These are phyloP conservation scores for Euproctis similis DNA, from an alignment of 2,888 invertebrate species.

Conservation along the genomic window DNA sequence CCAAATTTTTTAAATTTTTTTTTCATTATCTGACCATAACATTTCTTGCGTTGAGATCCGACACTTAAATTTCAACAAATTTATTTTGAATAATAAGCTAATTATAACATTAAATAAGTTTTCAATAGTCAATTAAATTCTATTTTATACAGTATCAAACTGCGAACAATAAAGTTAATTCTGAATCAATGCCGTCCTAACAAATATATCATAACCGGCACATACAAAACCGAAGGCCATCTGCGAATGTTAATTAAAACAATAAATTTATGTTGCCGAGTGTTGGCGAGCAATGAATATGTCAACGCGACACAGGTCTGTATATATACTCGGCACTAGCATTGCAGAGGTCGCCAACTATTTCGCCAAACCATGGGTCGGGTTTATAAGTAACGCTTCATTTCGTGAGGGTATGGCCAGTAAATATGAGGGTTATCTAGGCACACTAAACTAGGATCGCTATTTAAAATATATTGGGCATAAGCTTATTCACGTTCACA, in stretches of 20 bases:
- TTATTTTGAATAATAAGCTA: no score
- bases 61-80: no score
- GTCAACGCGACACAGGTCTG: slow-evolving; percentile 45
- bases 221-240: slow-evolving; percentile 42
- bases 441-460: no score
- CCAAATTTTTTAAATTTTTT: no score
- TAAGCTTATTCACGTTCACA: no score
- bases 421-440: slow-evolving; percentile 16
- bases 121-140: no score
- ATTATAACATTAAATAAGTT: no score
- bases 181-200: slow-evolving; percentile 27
- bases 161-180: slow-evolving; percentile 6
- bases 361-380: slow-evolving; percentile 38
- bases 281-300: slow-evolving; percentile 54
- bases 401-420: slow-evolving; percentile 44
- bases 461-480: no score
- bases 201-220: slow-evolving; percentile 46
- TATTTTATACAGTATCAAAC: not conserved
- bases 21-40: no score
- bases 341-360: slow-evolving; percentile 55
- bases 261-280: slow-evolving; percentile 50
- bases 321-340: slow-evolving; percentile 33
- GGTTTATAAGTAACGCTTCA: slow-evolving; percentile 51
- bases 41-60: no score
- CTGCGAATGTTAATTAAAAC: slow-evolving; percentile 57